phyloP scores from a whole-genome alignment of 2,888 invertebrate species.

The Ennomos fuscantarius region DNA sequence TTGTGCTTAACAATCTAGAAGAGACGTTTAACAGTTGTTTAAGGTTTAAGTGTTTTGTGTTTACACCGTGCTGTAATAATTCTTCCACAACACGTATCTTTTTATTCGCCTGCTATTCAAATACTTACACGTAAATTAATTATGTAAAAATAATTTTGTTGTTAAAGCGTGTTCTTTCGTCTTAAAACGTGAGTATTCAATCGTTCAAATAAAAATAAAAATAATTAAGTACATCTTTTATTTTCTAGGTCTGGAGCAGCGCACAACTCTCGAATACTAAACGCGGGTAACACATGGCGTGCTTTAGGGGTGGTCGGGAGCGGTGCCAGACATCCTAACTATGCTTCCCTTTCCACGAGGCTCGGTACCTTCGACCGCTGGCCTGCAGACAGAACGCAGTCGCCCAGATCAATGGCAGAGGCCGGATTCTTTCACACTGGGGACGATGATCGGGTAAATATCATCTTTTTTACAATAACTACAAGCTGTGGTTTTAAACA shows the following conservation, averaged over 20 bases:
- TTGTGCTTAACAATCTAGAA: too few species aligned
- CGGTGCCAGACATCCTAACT: slow-evolving; percentile 86
- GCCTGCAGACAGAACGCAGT: slow-evolving; percentile 91
- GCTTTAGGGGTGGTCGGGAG: slow-evolving; percentile 73
- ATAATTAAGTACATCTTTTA: neutral
- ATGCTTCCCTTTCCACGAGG: slow-evolving; percentile 88
- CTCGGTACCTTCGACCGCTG: slow-evolving; percentile 89
- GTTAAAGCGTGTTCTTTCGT: too few species aligned
- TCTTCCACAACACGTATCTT: too few species aligned
- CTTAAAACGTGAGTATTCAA: too few species aligned
- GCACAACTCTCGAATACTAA: slow-evolving; percentile 69
- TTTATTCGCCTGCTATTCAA: too few species aligned
- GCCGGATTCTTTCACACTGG: slow-evolving; percentile 96
- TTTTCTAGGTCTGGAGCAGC: slow-evolving; percentile 67
- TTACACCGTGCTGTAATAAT: too few species aligned
- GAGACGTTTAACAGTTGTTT: too few species aligned
- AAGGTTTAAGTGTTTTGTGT: too few species aligned
- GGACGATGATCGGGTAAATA: slow-evolving; percentile 86
- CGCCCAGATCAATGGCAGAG: slow-evolving; percentile 90
- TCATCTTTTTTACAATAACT: neutral
- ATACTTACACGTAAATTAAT: too few species aligned
- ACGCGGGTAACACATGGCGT: slow-evolving; percentile 66
- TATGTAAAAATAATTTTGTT: too few species aligned
- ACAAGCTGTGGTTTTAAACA: too few species aligned
- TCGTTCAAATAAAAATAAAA: neutral